Conservation (phyloP, 2,888 invertebrate genomes). For the Kryphioiulus occultus region DNA sequence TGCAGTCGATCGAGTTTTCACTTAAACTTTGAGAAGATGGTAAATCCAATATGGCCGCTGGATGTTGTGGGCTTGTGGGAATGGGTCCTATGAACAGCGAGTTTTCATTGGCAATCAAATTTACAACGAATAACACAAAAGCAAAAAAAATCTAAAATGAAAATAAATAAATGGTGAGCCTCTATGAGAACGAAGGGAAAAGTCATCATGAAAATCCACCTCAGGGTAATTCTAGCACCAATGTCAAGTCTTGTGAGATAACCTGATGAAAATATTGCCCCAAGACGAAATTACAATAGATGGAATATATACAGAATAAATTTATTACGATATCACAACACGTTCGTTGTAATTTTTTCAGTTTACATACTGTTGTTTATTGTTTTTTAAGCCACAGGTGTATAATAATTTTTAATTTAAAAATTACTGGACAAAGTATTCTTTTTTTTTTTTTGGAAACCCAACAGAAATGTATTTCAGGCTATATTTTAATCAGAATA, state of each 20-base stretch:
- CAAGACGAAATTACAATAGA: not conserved
- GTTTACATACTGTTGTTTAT: too few species aligned
- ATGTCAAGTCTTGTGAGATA: not conserved
- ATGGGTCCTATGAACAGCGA: not conserved
- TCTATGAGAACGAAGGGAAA: not conserved
- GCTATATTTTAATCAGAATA: too few species aligned
- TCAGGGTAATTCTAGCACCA: not conserved
- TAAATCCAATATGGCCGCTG: slow-evolving; percentile 16
- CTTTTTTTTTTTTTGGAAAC: too few species aligned
- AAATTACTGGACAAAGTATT: too few species aligned
- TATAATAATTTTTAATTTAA: too few species aligned
- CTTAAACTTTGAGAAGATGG: not conserved
- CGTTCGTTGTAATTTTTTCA: too few species aligned
- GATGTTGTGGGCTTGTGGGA: not conserved
- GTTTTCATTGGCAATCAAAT: slow-evolving; percentile 1
- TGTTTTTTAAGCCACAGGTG: too few species aligned
- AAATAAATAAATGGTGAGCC: not conserved
- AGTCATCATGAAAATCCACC: not conserved
- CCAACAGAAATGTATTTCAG: too few species aligned
- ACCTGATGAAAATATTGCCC: not conserved
- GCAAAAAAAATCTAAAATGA: not conserved
- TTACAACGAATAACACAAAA: not conserved
- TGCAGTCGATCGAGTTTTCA: not conserved
- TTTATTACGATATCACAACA: too few species aligned
- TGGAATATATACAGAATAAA: too few species aligned